Evolutionary conservation across 2,888 invertebrate species (phyloP).

Genomic region (Mesorhabditis spiculigera): DNA sequence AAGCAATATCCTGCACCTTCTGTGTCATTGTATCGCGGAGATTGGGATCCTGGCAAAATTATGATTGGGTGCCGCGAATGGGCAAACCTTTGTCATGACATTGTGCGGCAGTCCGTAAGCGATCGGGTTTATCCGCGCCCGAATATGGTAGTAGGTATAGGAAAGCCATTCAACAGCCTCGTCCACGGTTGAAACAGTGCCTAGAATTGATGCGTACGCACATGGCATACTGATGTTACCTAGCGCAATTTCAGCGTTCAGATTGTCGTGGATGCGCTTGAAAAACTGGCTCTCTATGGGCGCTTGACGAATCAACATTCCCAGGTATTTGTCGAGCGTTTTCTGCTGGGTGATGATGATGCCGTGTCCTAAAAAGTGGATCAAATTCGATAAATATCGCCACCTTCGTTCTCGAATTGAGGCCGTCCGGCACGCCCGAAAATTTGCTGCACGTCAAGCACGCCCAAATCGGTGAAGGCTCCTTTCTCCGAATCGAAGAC

Average conservation of each 20-base stretch:
- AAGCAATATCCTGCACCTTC: slow-evolving; percentile 76
- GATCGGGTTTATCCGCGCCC: slow-evolving; percentile 86
- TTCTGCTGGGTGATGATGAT: slow-evolving; percentile 89
- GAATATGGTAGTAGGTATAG: slow-evolving; percentile 89
- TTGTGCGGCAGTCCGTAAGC: slow-evolving; percentile 71
- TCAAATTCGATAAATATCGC: background rate
- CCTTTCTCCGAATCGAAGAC: slow-evolving; percentile 94
- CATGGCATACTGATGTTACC: slow-evolving; percentile 68
- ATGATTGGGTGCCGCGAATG: background rate
- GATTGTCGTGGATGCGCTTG: slow-evolving; percentile 83
- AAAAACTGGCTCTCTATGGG: slow-evolving; percentile 98
- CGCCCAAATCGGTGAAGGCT: slow-evolving; percentile 86
- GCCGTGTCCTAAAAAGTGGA: slow-evolving; percentile 75
- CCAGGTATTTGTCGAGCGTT: slow-evolving; percentile 83
- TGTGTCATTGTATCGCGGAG: slow-evolving; percentile 75
- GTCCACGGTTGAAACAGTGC: slow-evolving; percentile 89
- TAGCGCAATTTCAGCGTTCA: slow-evolving; percentile 84
- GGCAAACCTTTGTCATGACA: slow-evolving; percentile 57
- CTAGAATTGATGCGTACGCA: slow-evolving; percentile 65
- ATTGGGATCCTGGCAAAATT: slow-evolving; percentile 68
- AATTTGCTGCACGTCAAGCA: slow-evolving; percentile 94
- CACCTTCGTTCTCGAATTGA: slow-evolving; percentile 76
- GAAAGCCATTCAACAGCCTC: slow-evolving; percentile 97
- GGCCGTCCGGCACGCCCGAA: slow-evolving; percentile 91
- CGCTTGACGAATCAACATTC: slow-evolving; percentile 87